Conservation (phyloP, 2,797 vertebrate species). For the Lutjanus argentimaculatus region DNA sequence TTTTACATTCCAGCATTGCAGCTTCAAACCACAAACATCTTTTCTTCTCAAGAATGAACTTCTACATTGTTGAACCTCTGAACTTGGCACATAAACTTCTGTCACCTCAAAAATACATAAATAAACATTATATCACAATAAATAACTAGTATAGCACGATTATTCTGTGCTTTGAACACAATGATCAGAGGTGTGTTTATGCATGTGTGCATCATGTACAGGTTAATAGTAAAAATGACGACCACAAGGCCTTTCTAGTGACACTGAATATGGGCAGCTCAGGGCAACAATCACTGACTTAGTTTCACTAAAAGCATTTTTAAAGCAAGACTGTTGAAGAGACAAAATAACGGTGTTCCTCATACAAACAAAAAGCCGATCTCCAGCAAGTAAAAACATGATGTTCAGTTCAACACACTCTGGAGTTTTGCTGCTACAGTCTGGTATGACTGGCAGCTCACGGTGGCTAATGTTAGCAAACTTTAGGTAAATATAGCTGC, state of each 20-base stretch:
- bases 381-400: background rate
- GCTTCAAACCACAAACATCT: constrained; percentile 44
- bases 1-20: constrained; percentile 45
- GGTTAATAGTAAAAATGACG: constrained; percentile 47
- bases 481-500: background rate
- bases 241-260: constrained; percentile 29
- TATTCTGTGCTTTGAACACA: constrained; percentile 51
- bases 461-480: background rate
- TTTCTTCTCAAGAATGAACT: constrained; percentile 24
- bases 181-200: constrained; percentile 49
- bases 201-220: constrained; percentile 57
- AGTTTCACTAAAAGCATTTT: constrained; percentile 23
- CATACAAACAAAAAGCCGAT: background rate
- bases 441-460: background rate
- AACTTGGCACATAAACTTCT: constrained; percentile 63
- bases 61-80: constrained; percentile 50
- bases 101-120: constrained; percentile 64
- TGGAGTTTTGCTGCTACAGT: too few relatives aligned
- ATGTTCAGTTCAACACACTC: background rate
- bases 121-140: constrained; percentile 77
- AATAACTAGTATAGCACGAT: constrained; percentile 71
- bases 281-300: constrained; percentile 10
- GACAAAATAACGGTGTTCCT: background rate
- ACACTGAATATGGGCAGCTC: constrained; percentile 47
- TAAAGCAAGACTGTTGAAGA: constrained; percentile 8